These are phyloP conservation scores for Enteromius trimaculatus DNA, from an alignment of 2,797 vertebrate genomes.

Conservation along the genomic window DNA sequence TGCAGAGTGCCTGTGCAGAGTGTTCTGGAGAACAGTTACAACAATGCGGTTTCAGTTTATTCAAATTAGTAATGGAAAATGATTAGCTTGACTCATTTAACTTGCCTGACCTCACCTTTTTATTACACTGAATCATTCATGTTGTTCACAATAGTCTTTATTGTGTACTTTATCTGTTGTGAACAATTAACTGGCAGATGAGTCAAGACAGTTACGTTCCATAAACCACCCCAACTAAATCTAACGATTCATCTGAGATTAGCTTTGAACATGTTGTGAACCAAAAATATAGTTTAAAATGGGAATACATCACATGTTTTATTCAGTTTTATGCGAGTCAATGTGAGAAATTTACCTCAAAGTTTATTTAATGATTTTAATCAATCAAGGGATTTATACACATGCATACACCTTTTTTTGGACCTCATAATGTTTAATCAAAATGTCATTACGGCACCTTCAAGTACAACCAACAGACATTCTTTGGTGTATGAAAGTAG, in stretches of 20 bases:
- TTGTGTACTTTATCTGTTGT: neutral
- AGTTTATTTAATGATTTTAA: too few species aligned
- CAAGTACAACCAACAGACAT: too few species aligned
- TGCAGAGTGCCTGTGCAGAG: neutral
- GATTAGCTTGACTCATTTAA: conserved; percentile 8
- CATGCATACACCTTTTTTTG: too few species aligned
- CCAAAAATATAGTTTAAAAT: neutral
- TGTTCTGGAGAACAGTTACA: neutral
- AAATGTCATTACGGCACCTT: too few species aligned
- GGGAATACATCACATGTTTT: neutral
- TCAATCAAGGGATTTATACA: too few species aligned
- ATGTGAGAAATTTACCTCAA: neutral
- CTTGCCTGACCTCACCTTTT: neutral
- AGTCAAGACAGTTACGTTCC: neutral
- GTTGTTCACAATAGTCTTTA: neutral
- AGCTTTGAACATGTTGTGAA: neutral
- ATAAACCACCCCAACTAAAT: conserved; percentile 3
- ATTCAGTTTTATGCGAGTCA: neutral
- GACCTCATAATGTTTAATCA: too few species aligned
- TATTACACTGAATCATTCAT: neutral
- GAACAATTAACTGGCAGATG: neutral
- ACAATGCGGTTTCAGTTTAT: neutral
- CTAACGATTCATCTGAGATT: neutral
- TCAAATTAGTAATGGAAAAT: neutral
- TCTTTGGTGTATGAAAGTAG: too few species aligned